Conservation (phyloP, 2,113 vertebrate genomes). For the Cebidichthys violaceus region DNA sequence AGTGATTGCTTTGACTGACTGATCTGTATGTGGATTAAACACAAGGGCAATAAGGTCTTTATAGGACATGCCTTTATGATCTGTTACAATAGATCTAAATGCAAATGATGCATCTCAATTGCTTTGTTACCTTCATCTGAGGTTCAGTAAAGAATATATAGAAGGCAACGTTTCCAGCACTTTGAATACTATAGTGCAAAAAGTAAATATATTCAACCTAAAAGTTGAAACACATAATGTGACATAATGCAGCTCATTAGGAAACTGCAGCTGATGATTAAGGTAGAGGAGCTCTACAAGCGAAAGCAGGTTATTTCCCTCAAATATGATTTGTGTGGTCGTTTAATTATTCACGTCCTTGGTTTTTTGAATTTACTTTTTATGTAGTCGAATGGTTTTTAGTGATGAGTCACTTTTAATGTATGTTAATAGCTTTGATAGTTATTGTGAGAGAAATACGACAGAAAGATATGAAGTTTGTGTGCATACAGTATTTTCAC, state of each 20-base stretch:
- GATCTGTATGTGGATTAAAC: constrained; percentile 39
- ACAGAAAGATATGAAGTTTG: background rate
- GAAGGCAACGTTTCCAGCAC: background rate
- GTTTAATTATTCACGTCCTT: constrained; percentile 10
- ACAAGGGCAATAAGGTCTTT: constrained; percentile 30
- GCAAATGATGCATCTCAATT: constrained; percentile 25
- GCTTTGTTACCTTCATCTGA: constrained; percentile 6
- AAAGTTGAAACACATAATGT: background rate
- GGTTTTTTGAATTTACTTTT: background rate
- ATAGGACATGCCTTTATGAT: constrained; percentile 30
- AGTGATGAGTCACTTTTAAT: constrained; percentile 2
- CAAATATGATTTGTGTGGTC: background rate
- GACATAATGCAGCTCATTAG: background rate
- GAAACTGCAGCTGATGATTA: constrained; percentile 12
- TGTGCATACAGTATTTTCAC: constrained; percentile 21
- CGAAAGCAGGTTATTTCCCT: background rate
- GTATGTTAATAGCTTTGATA: constrained; percentile 24
- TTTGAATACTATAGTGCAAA: background rate
- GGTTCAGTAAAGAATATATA: background rate
- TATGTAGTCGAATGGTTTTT: background rate
- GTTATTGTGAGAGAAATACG: constrained; percentile 19
- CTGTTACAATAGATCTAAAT: constrained; percentile 30
- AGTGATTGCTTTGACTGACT: constrained; percentile 50
- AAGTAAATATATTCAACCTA: background rate
- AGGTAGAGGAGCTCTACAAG: background rate